Evolutionary conservation across 1,140 invertebrate species (phyloP), one percentile per base, ranked within the genome.

Genomic region (Ephestia elutella): DNA sequence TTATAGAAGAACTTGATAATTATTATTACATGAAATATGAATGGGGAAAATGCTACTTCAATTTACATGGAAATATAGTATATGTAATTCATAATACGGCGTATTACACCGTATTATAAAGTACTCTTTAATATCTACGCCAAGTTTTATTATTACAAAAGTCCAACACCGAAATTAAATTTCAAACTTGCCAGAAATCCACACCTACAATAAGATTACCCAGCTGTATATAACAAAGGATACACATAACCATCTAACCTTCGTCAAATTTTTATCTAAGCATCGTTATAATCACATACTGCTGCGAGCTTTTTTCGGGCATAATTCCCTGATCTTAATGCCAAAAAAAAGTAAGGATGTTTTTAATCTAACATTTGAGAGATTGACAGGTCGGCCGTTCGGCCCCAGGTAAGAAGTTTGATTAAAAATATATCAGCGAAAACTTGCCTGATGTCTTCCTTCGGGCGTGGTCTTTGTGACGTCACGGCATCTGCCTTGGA

Each of bases 391-490:
- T 84, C 71, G 82, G 82, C 79, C 71, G 73, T 71, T 70, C 72
- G 68, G 74, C 72, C 72, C 71, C 81, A 84, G 81, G 83, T 82
- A 85, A 79, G 83, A 86, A 82, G 70, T 79, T 85, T 88, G 85
- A 88, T 88, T 88, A 88, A 84, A 85, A 85, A 88, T 86, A 84
- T 86, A 86, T 86, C 83, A 86, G 85, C 82, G 71, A 83, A 82
- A 80, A 72, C 75, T 68, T 62, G 65, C 65, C 59, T 30, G 38
- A 50, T 73, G 75, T 78, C 38, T 44, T 68, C 61, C 79, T 78
- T 77, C 73, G 65, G 68, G 54, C 61, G 63, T 64, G 56, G 59
- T 56, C 56, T 56, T 49, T 15, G 38, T 44, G 38, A 44, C 38
- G 38, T 44, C 38, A 44, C 15, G 7, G n/a, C 38, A 44, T 44